Base-by-base conservation (phyloP, 2,888 invertebrate genomes). In the Drosophila paranaensis region DNA sequence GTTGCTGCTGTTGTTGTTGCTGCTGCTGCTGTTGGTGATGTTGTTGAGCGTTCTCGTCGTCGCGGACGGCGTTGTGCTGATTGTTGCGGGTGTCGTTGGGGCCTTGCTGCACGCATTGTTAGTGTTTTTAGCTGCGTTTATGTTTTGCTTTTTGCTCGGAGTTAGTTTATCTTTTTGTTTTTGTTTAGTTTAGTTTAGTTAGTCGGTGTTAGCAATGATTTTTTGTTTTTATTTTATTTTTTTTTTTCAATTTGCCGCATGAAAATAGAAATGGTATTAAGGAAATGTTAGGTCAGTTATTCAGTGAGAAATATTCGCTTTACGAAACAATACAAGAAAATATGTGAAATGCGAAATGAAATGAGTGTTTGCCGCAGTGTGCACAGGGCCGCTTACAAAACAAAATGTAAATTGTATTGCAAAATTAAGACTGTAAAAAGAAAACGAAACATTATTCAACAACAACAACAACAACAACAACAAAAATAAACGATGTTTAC, bases 121-220 rank as follows among this genome's bases (percentile, higher is more conserved):
- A 87, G 80, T 82, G 70, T 75, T 74, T 68, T 85, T 89, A 75
- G 75, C 77, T 48, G 77, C 75, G 50, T 55, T 87, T 60, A 58
- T 58, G 69, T 64, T 79, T 75, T 77, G 65, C 71, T 77, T 89
- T 79, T 72, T 88, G 72, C 68, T 71, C 78, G 62, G 64, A 82
- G 74, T 86, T 89, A 88, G 83, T 90, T 90, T 85, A 56, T 80
- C 85, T 56, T 37, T 16, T 64, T 46, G 20, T n/a, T 68, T 8
- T 13, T n/a, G 30, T 40, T 39, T 25, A n/a, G n/a, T 56, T 56
- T 63, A 40, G 57, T 64, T 55, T 55, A 56, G 73, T 86, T 84
- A 81, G 84, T 88, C 80, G 30, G 50, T 68, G 74, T 81, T 81
- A 78, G 74, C 60, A 78, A 71, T 55, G 61, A 25, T 42, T 40